Conservation (phyloP, 2,888 invertebrate genomes). For the Iselma pallidipennis region DNA sequence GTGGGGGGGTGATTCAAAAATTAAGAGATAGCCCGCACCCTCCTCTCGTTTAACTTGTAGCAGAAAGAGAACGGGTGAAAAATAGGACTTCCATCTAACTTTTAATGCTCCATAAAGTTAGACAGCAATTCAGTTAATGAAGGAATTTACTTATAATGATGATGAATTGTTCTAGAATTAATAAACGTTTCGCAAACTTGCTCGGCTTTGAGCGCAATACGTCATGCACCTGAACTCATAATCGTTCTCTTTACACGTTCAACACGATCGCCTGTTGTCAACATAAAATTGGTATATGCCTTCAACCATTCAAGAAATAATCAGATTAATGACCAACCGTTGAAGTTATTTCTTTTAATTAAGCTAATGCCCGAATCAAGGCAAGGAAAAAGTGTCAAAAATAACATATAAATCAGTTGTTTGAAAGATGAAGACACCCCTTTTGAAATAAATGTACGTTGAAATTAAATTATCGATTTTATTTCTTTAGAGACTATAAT, state of each 20-base stretch:
- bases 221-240: slow-evolving; percentile 3
- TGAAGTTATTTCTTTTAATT: background rate
- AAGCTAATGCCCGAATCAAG: background rate
- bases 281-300: background rate
- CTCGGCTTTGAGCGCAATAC: slow-evolving; percentile 16
- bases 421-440: background rate
- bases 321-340: background rate
- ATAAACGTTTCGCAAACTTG: slow-evolving; percentile 37
- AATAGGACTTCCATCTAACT: slow-evolving; percentile 30
- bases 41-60: background rate
- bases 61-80: slow-evolving; percentile 12
- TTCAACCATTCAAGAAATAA: background rate
- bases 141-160: slow-evolving; percentile 49
- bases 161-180: slow-evolving; percentile 48
- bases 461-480: background rate
- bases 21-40: background rate
- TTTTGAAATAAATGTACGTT: background rate
- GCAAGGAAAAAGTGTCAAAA: background rate
- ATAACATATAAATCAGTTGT: background rate
- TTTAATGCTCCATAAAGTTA: slow-evolving; percentile 45
- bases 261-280: background rate
- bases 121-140: slow-evolving; percentile 48
- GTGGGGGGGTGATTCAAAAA: background rate
- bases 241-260: background rate
- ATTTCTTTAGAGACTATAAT: background rate